Conservation (phyloP, 2,888 invertebrate genomes). For the Biston stratarius region DNA sequence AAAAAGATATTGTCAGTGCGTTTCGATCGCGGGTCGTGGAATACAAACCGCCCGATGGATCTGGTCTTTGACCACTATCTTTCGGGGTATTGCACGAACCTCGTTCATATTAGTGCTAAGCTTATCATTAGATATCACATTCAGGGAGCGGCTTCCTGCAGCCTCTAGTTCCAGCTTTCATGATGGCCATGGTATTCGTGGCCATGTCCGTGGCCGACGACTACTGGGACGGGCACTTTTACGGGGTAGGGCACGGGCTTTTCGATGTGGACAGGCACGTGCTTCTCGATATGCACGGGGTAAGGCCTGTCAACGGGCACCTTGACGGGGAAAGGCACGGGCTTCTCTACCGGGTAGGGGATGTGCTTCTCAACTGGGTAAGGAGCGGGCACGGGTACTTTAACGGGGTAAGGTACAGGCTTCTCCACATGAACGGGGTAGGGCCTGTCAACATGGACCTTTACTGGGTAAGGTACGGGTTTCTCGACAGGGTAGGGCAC, state of each 20-base stretch:
- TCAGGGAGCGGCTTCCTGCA: constrained; percentile 84
- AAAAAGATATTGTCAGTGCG: constrained; percentile 78
- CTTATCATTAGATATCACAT: constrained; percentile 86
- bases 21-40: constrained; percentile 65
- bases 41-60: constrained; percentile 52
- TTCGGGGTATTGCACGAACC: constrained; percentile 62
- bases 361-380: constrained; percentile 88
- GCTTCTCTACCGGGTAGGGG: constrained; percentile 89
- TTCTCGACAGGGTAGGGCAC: constrained; percentile 76
- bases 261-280: constrained; percentile 88
- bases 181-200: constrained; percentile 80
- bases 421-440: constrained; percentile 79
- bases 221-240: constrained; percentile 86
- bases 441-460: constrained; percentile 87
- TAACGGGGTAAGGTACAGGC: constrained; percentile 85
- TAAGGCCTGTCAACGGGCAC: constrained; percentile 88
- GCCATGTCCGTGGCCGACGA: constrained; percentile 79
- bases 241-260: constrained; percentile 88
- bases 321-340: constrained; percentile 89
- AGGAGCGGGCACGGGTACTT: constrained; percentile 89
- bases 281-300: constrained; percentile 89
- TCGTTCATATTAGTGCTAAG: constrained; percentile 76
- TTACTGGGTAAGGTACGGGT: constrained; percentile 87
- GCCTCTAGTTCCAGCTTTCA: constrained; percentile 81
- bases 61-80: constrained; percentile 65